Evolutionary conservation across 2,888 invertebrate genomes (phyloP).

Genomic region (Eupithecia pulchellata): DNA sequence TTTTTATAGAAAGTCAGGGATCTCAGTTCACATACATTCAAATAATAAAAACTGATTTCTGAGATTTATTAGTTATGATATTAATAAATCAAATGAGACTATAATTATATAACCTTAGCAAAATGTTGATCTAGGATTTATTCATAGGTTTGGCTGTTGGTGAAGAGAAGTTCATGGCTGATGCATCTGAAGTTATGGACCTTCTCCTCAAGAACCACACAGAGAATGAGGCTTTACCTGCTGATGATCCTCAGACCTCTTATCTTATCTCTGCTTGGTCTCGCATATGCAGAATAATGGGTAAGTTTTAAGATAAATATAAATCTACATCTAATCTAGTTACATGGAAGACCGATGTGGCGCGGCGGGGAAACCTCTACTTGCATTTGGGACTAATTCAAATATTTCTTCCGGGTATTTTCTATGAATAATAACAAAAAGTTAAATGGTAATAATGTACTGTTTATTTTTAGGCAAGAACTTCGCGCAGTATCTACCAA

Average conservation of each 20-base stretch:
- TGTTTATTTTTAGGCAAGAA: constrained; percentile 88
- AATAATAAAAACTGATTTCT: neutral
- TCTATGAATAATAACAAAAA: no score
- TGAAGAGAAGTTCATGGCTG: constrained; percentile 93
- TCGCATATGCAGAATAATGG: constrained; percentile 97
- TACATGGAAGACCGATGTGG: no score
- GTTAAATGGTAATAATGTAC: no score
- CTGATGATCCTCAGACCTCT: constrained; percentile 98
- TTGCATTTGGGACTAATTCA: no score
- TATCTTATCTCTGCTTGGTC: constrained; percentile 99
- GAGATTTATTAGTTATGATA: neutral
- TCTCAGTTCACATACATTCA: constrained; percentile 35
- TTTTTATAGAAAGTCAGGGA: constrained; percentile 28
- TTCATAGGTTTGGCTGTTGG: constrained; percentile 88
- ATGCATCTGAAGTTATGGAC: constrained; percentile 98
- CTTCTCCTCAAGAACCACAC: constrained; percentile 95
- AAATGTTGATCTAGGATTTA: neutral
- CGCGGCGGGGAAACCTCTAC: no score
- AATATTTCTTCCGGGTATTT: no score
- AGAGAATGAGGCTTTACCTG: constrained; percentile 92
- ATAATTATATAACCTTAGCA: neutral
- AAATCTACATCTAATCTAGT: no score
- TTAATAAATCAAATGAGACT: neutral
- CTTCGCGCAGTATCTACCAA: constrained; percentile 95
- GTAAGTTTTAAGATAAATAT: constrained; percentile 48